These are phyloP conservation scores for Aporophyla nigra DNA, from an alignment of 2,888 invertebrate species.

Conservation along the genomic window DNA sequence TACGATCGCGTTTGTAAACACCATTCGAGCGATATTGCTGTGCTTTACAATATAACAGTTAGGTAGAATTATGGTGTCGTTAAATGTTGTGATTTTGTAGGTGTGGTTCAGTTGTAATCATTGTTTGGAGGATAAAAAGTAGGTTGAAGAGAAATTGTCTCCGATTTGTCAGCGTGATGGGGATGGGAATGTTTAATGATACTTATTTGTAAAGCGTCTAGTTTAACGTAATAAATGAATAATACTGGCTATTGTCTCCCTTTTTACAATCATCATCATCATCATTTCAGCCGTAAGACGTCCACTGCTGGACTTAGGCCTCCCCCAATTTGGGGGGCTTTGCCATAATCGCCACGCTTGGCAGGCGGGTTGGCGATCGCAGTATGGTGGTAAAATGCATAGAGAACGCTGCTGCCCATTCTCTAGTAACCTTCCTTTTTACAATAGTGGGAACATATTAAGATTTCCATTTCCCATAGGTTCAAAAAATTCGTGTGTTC, in stretches of 20 bases:
- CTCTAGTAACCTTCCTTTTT: not conserved
- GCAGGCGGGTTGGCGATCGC: too few species aligned
- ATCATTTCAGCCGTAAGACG: too few species aligned
- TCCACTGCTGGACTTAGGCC: too few species aligned
- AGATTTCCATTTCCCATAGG: not conserved
- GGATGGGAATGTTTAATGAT: not conserved
- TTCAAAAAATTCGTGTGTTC: not conserved
- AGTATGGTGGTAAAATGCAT: too few species aligned
- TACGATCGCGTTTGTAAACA: constrained; percentile 80
- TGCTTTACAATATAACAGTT: constrained; percentile 73
- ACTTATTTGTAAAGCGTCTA: not conserved
- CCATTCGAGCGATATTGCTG: constrained; percentile 71
- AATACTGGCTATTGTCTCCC: not conserved
- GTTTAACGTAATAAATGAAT: not conserved
- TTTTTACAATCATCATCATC: too few species aligned
- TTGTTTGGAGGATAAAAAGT: constrained; percentile 23
- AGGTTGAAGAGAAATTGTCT: constrained; percentile 18
- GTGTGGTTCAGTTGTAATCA: constrained; percentile 52
- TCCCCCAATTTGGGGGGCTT: too few species aligned
- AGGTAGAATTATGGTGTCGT: constrained; percentile 66
- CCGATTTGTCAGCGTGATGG: not conserved
- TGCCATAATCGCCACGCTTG: too few species aligned
- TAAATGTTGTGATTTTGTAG: constrained; percentile 65
- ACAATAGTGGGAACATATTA: not conserved
- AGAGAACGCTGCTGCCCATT: too few species aligned